Percentiles rank a stretch among this genome's conserved stretches.
Evolutionary conservation across 2,113 vertebrate genomes (phyloP).

Genomic region (Pseudopipra pipra): DNA sequence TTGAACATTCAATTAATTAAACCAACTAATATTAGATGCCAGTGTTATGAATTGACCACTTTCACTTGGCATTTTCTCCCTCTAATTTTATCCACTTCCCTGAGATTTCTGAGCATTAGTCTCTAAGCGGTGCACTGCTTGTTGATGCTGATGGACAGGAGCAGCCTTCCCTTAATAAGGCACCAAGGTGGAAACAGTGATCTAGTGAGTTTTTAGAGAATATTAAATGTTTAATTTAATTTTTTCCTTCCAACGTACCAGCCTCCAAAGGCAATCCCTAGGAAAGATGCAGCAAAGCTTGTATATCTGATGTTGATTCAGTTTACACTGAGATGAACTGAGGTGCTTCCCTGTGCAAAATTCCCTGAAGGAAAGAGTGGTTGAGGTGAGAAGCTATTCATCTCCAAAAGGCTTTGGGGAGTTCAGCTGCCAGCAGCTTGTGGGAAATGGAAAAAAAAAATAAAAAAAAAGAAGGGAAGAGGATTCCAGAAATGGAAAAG

Average conservation of each 20-base stretch:
- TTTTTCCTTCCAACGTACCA: not conserved
- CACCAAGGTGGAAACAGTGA: not conserved
- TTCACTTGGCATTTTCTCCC: not conserved
- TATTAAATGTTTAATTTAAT: slow-evolving; percentile 16
- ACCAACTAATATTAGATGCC: not conserved
- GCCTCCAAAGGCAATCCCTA: not conserved
- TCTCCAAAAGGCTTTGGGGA: not conserved
- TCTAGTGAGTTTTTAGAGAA: not conserved
- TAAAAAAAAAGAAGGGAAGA: not conserved
- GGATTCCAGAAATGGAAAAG: not conserved
- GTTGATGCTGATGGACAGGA: not conserved
- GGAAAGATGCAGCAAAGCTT: not conserved
- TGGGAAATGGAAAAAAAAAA: not conserved
- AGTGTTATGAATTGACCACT: not conserved
- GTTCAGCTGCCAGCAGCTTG: not conserved
- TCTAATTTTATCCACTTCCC: not conserved
- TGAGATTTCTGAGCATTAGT: slow-evolving; percentile 16
- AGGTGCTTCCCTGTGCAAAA: not conserved
- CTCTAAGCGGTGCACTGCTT: not conserved
- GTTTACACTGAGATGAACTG: not conserved
- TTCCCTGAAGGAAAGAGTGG: not conserved
- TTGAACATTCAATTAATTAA: slow-evolving; percentile 39
- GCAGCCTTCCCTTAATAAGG: not conserved
- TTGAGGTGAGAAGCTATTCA: not conserved
- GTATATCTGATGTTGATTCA: not conserved